Conservation (phyloP, 35 echinoderm and acorn worm genomes). For the Ophioderma brevispina region DNA sequence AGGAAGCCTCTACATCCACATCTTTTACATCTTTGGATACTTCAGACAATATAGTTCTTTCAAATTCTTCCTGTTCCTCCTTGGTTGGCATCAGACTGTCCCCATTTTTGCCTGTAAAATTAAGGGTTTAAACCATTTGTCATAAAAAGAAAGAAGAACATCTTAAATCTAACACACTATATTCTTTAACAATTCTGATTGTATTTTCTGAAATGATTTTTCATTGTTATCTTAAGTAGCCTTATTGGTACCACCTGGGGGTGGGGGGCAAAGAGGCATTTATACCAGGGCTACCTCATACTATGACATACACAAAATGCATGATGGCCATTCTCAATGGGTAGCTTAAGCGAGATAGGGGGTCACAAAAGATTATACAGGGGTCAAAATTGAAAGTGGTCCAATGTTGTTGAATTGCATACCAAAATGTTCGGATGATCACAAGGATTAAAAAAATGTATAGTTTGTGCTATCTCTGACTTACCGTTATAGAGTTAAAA, state of each 20-base stretch:
- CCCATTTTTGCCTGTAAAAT: conserved; percentile 87
- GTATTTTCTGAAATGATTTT: not conserved
- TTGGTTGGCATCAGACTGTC: conserved; percentile 76
- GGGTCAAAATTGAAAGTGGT: too few relatives aligned
- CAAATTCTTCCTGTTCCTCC: conserved; percentile 86
- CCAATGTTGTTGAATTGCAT: too few relatives aligned
- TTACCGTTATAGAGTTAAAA: too few relatives aligned
- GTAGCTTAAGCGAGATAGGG: too few relatives aligned
- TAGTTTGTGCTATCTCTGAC: too few relatives aligned
- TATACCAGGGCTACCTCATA: too few relatives aligned
- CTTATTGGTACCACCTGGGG: not conserved
- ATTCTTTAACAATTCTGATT: not conserved
- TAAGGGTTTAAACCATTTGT: not conserved
- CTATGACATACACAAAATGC: too few relatives aligned
- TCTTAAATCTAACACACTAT: not conserved
- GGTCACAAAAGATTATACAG: too few relatives aligned
- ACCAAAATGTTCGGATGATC: too few relatives aligned
- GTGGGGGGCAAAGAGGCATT: not conserved
- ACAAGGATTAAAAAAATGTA: too few relatives aligned
- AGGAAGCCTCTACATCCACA: conserved; percentile 66
- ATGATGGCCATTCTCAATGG: too few relatives aligned
- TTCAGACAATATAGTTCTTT: conserved; percentile 73
- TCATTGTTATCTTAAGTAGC: not conserved
- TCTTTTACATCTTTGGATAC: conserved; percentile 83
- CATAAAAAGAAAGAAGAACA: not conserved